A percentile compares a stretch with the other conserved stretches of the same genome.
These are phyloP conservation scores for Catostylus mosaicus DNA, from an alignment of 30 jellyfish, hydroid and myxozoan genomes.

Conservation along the genomic window DNA sequence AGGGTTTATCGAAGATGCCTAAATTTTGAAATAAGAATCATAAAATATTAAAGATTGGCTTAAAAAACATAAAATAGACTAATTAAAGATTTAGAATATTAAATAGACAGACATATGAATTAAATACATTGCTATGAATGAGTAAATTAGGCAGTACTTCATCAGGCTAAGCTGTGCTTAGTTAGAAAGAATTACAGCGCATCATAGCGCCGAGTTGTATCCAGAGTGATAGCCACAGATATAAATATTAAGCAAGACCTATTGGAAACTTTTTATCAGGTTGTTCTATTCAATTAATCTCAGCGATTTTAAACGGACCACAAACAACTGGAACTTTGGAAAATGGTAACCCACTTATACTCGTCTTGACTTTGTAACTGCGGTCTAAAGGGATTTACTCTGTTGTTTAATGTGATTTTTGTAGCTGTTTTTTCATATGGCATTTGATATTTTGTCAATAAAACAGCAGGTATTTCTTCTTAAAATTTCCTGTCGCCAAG, in stretches of 20 bases:
- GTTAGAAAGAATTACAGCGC: conserved; percentile 28
- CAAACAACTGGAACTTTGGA: conserved; percentile 66
- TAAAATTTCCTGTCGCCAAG: conserved; percentile 20
- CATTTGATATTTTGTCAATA: conserved; percentile 26
- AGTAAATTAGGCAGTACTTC: conserved; percentile 31
- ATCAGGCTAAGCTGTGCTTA: conserved; percentile 24
- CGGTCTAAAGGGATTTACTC: conserved; percentile 41
- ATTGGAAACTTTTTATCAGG: conserved; percentile 73
- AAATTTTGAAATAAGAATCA: not conserved
- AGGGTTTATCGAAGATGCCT: not conserved
- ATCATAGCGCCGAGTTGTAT: conserved; percentile 17
- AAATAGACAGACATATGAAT: not conserved
- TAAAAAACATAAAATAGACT: conserved; percentile 1
- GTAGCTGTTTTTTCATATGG: conserved; percentile 51
- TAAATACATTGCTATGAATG: conserved; percentile 25
- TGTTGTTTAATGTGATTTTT: conserved; percentile 47
- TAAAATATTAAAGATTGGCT: conserved; percentile 6
- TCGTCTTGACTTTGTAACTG: conserved; percentile 59
- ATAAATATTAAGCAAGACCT: conserved; percentile 46
- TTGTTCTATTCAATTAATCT: conserved; percentile 62
- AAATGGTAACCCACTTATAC: conserved; percentile 69
- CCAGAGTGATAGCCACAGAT: conserved; percentile 55
- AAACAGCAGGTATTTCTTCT: conserved; percentile 39
- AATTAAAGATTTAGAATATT: conserved; percentile 27
- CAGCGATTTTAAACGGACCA: conserved; percentile 53